phyloP scores from a whole-genome alignment of 1,140 invertebrate genomes.

The Lordiphosa collinella region DNA sequence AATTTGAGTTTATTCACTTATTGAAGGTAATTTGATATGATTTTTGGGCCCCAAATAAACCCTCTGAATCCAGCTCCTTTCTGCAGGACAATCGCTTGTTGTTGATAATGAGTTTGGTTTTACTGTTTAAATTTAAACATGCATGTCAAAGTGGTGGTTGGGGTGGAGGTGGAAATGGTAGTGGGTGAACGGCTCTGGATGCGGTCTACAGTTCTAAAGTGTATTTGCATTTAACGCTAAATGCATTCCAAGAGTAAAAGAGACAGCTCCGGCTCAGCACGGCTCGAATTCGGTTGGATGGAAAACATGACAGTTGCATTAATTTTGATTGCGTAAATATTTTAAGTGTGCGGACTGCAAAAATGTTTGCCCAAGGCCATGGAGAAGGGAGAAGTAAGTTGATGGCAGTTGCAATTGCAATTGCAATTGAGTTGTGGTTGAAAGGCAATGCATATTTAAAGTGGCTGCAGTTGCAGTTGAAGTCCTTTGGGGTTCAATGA shows the following conservation, averaged over 20 bases:
- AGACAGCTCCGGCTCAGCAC: not conserved
- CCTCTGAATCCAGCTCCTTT: conserved; percentile 4
- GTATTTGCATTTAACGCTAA: conserved; percentile 75
- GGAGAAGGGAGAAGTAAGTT: not conserved
- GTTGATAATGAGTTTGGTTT: conserved; percentile 77
- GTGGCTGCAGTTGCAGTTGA: conserved; percentile 9
- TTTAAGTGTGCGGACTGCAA: conserved; percentile 67
- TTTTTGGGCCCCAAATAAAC: not conserved
- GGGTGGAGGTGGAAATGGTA: not conserved
- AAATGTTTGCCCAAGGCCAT: conserved; percentile 51
- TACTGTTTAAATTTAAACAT: conserved; percentile 76
- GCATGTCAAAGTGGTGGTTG: conserved; percentile 11
- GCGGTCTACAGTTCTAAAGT: conserved; percentile 69
- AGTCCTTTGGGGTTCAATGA: not conserved
- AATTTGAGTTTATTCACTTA: too few species aligned
- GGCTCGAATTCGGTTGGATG: conserved; percentile 9
- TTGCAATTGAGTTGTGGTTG: conserved; percentile 13
- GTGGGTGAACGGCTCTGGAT: conserved; percentile 5
- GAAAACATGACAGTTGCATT: conserved; percentile 75
- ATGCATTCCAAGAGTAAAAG: conserved; percentile 35
- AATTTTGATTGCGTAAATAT: conserved; percentile 76
- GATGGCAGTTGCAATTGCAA: conserved; percentile 31
- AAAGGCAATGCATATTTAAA: conserved; percentile 40
- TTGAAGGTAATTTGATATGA: not conserved
- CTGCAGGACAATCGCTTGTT: conserved; percentile 44